phyloP scores from a whole-genome alignment of 1,140 invertebrate species.

The Meloidogyne exigua region DNA sequence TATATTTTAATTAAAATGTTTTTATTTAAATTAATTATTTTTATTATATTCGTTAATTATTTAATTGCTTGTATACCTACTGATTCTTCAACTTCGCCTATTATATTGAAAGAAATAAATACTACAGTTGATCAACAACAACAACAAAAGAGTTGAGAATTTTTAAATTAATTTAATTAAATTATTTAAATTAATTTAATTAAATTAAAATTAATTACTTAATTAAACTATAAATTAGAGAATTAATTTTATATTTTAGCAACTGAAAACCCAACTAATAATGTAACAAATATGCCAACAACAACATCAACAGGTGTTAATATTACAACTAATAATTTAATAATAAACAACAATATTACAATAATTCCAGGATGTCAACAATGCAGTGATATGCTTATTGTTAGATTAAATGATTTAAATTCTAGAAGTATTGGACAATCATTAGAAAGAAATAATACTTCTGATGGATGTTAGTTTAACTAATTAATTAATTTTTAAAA shows the following conservation, averaged over 20 bases:
- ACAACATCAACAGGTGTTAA: not conserved
- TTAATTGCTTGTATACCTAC: not conserved
- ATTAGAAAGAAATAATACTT: not conserved
- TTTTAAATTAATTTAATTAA: not conserved
- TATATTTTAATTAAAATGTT: no score
- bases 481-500: not conserved
- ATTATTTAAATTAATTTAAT: no score
- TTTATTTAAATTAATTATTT: not conserved
- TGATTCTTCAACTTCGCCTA: not conserved
- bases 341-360: not conserved
- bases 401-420: not conserved
- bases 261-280: no score
- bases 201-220: no score
- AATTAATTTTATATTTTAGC: no score
- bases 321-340: not conserved
- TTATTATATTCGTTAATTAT: not conserved
- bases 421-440: not conserved
- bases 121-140: not conserved
- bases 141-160: not conserved
- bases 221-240: no score
- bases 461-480: not conserved
- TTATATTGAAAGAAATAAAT: not conserved
- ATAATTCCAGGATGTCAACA: not conserved
- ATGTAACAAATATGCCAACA: not conserved
- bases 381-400: not conserved